Evolutionary conservation across 53 echinoderm and acorn worm species (phyloP).

Genomic region (Temnopleurus reevesii): DNA sequence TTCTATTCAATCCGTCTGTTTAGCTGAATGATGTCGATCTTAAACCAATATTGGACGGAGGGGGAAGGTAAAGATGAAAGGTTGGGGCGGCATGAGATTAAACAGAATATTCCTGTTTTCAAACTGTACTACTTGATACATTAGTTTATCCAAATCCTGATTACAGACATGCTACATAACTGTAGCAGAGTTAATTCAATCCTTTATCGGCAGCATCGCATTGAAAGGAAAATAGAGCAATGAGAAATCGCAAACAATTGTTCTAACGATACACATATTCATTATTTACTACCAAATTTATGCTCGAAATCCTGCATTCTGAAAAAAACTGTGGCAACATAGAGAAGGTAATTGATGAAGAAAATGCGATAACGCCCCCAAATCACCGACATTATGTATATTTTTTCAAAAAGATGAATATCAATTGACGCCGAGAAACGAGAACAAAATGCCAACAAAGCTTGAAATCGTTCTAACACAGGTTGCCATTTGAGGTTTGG

Average conservation of each 20-base stretch:
- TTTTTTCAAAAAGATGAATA: not conserved
- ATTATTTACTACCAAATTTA: no score
- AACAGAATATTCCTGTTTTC: not conserved
- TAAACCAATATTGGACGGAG: not conserved
- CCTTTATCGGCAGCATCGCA: no score
- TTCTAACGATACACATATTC: no score
- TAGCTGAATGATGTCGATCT: not conserved
- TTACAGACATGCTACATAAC: no score
- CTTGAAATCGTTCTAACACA: not conserved
- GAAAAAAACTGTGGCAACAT: no score
- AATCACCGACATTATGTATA: no score
- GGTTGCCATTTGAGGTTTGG: not conserved
- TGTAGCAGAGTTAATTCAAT: no score
- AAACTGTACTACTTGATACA: not conserved
- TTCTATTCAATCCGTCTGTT: slow-evolving; percentile 17
- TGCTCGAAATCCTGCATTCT: no score
- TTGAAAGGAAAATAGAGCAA: no score
- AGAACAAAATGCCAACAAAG: not conserved
- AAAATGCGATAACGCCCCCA: not conserved
- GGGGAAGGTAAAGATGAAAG: not conserved
- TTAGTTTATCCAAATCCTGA: not conserved
- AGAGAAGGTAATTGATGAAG: no score
- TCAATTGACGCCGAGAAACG: not conserved
- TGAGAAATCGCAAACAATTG: no score
- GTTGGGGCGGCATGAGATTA: not conserved